A percentile compares a stretch with the other conserved stretches of the same genome.
Conservation (phyloP, 2,797 vertebrate genomes). For the Scomberomorus guttatus region DNA sequence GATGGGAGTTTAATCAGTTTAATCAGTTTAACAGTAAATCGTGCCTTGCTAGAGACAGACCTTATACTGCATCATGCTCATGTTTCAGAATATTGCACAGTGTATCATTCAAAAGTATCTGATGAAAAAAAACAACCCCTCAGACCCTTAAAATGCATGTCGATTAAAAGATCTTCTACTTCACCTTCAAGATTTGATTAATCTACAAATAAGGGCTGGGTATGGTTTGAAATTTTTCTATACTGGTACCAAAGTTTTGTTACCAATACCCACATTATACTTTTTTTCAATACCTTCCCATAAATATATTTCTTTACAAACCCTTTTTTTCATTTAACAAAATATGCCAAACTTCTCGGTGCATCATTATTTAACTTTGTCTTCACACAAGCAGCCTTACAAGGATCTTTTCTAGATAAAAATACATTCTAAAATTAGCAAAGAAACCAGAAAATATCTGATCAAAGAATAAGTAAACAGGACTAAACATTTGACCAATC, state of each 20-base stretch:
- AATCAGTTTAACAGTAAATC: neutral
- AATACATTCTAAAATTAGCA: constrained; percentile 3
- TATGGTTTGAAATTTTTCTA: neutral
- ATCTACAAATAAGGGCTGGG: neutral
- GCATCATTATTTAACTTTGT: neutral
- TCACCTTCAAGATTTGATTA: neutral
- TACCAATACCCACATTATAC: neutral
- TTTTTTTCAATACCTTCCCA: too few relatives aligned
- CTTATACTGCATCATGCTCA: neutral
- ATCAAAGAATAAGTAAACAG: constrained; percentile 3
- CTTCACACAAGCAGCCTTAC: neutral
- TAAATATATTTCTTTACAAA: neutral
- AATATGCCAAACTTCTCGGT: neutral
- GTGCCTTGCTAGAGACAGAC: neutral
- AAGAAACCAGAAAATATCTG: neutral
- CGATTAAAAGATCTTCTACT: neutral
- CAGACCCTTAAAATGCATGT: neutral
- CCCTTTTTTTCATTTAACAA: neutral
- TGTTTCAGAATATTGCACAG: neutral
- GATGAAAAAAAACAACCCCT: neutral
- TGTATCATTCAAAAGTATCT: neutral
- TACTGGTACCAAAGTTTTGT: neutral
- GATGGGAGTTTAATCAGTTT: constrained; percentile 24
- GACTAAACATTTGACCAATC: neutral
- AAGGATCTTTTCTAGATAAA: neutral